Percentiles rank a stretch among this genome's conserved stretches.
Evolutionary conservation across 2,113 vertebrate genomes (phyloP).

Genomic region (Cheirogaleus medius): DNA sequence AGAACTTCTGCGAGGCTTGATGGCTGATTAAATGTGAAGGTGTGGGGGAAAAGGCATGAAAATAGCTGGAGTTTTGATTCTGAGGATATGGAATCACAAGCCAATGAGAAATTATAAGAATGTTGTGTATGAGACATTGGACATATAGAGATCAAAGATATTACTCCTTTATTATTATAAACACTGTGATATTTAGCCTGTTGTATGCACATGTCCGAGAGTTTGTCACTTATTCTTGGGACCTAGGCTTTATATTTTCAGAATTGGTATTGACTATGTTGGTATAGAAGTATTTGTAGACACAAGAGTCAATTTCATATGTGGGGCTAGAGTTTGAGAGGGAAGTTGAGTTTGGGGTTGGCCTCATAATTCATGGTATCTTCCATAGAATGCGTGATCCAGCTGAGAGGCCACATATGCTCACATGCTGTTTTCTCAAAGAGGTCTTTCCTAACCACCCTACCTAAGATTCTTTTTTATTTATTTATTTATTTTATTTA

Average conservation of each 20-base stretch:
- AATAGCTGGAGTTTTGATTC: background rate
- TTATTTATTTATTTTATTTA: too few relatives aligned
- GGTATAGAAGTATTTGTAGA: background rate
- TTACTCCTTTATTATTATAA: background rate
- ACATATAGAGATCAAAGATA: background rate
- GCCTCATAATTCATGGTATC: background rate
- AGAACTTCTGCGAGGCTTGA: background rate
- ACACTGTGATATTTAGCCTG: background rate
- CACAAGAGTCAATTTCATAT: background rate
- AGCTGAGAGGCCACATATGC: background rate
- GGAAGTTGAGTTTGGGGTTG: background rate
- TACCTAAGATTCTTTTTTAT: background rate
- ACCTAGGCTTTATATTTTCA: background rate
- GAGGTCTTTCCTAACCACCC: background rate
- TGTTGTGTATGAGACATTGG: background rate
- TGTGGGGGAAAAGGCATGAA: background rate
- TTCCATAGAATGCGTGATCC: background rate
- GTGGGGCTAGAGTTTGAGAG: background rate
- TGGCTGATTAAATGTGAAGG: background rate
- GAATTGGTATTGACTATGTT: background rate
- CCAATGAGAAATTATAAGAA: background rate
- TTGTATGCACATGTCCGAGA: background rate
- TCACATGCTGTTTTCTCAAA: background rate
- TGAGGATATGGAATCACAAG: background rate
- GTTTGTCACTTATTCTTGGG: background rate